These are phyloP conservation scores for Drosophila aldrichi DNA, from an alignment of 2,888 invertebrate genomes.

Conservation along the genomic window DNA sequence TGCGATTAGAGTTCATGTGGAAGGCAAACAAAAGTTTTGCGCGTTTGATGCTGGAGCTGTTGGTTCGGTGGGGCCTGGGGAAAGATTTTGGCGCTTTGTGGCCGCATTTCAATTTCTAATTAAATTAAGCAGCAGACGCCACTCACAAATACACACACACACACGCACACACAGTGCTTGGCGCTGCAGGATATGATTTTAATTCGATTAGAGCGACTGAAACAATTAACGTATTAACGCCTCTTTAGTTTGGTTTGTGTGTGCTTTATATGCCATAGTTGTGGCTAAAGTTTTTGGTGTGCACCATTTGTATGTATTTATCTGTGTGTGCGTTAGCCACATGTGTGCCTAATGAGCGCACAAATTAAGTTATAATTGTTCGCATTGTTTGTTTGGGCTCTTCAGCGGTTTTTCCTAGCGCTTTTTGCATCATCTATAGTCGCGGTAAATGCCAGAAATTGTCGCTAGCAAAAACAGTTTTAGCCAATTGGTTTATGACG, in stretches of 20 bases:
- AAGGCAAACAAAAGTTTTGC: conserved; percentile 68
- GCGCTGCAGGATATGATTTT: conserved; percentile 83
- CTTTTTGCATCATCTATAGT: conserved; percentile 60
- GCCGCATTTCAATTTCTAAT: conserved; percentile 78
- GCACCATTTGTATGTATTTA: conserved; percentile 24
- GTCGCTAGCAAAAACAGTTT: conserved; percentile 42
- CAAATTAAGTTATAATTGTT: conserved; percentile 82
- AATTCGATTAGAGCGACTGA: conserved; percentile 85
- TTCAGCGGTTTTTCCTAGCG: conserved; percentile 42
- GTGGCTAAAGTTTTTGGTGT: conserved; percentile 58
- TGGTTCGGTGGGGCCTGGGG: conserved; percentile 24
- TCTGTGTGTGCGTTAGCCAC: conserved; percentile 42
- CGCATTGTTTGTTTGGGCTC: conserved; percentile 69
- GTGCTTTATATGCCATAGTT: conserved; percentile 52
- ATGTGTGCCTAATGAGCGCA: conserved; percentile 80
- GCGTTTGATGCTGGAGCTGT: conserved; percentile 47
- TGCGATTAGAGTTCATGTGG: conserved; percentile 53
- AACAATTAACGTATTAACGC: conserved; percentile 86
- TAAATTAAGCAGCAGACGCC: conserved; percentile 65
- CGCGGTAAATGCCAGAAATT: conserved; percentile 23
- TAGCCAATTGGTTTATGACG: conserved; percentile 37
- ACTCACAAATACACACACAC: conserved; percentile 21
- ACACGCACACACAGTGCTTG: conserved; percentile 28
- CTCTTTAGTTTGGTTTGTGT: conserved; percentile 76
- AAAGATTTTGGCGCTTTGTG: conserved; percentile 56